phyloP scores from a whole-genome alignment of 2,797 vertebrate species.

The Hafferia zeledoni region DNA sequence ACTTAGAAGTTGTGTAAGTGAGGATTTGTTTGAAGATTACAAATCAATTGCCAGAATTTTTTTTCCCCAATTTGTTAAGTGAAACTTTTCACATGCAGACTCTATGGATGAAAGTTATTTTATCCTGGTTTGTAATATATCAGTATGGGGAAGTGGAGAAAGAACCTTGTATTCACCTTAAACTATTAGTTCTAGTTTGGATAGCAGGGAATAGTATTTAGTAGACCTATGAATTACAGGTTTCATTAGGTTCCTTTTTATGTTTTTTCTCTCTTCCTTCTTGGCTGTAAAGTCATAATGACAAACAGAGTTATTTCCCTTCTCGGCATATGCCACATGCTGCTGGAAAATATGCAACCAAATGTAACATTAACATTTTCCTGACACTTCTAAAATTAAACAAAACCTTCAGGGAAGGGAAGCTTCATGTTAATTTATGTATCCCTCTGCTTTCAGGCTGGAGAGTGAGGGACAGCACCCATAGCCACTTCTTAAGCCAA shows the following conservation, averaged over 20 bases:
- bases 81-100: background rate
- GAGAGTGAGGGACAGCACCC: background rate
- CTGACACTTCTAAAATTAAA: conserved; percentile 59
- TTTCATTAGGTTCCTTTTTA: background rate
- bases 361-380: conserved; percentile 35
- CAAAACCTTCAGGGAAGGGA: conserved; percentile 39
- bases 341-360: conserved; percentile 50
- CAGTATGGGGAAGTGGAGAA: background rate
- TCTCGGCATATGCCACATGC: conserved; percentile 31
- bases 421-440: conserved; percentile 45
- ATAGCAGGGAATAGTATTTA: background rate
- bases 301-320: conserved; percentile 48
- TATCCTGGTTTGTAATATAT: background rate
- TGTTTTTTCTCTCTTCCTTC: background rate
- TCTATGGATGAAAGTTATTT: background rate
- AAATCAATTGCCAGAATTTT: background rate
- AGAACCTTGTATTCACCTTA: background rate
- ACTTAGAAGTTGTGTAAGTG: background rate
- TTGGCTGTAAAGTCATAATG: conserved; percentile 19
- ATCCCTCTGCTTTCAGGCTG: background rate
- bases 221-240: background rate
- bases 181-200: background rate
- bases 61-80: background rate
- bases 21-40: background rate
- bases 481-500: background rate